A percentile compares a stretch with the other conserved stretches of the same genome.
Conservation (phyloP, 2,888 invertebrate species). For the Aphidoletes aphidimyza region DNA sequence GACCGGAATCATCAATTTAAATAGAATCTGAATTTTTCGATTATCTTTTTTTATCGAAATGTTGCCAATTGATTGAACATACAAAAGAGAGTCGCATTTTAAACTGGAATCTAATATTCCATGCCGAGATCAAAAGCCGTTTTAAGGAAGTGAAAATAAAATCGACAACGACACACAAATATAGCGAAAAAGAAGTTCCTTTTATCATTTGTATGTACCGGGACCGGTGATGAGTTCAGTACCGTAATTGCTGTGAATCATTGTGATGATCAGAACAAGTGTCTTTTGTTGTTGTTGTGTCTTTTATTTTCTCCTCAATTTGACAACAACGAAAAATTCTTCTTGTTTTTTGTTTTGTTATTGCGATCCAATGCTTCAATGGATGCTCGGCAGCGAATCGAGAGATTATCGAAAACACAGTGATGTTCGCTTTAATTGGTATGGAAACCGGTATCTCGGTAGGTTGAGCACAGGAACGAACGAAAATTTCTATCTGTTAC, state of each 20-base stretch:
- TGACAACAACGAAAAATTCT: not conserved
- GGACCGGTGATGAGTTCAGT: too few species aligned
- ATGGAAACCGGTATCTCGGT: slow-evolving; percentile 26
- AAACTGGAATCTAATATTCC: not conserved
- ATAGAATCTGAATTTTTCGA: too few species aligned
- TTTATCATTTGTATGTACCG: not conserved
- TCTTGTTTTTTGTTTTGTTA: not conserved
- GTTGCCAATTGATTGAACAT: not conserved
- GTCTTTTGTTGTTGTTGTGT: not conserved
- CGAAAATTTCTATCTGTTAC: not conserved
- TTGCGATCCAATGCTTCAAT: not conserved
- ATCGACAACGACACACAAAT: not conserved
- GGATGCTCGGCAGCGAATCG: not conserved
- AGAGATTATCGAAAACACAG: not conserved
- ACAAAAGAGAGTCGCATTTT: not conserved
- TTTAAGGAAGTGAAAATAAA: not conserved
- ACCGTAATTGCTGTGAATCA: too few species aligned
- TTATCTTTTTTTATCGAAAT: too few species aligned
- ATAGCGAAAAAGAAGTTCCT: not conserved
- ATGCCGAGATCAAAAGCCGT: slow-evolving; percentile 1
- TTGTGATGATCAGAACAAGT: not conserved
- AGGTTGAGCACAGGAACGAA: not conserved
- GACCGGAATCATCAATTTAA: too few species aligned
- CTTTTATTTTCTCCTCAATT: not conserved
- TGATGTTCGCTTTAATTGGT: slow-evolving; percentile 30